Conservation (phyloP, 2,888 invertebrate genomes). For the Hymenopus coronatus region DNA sequence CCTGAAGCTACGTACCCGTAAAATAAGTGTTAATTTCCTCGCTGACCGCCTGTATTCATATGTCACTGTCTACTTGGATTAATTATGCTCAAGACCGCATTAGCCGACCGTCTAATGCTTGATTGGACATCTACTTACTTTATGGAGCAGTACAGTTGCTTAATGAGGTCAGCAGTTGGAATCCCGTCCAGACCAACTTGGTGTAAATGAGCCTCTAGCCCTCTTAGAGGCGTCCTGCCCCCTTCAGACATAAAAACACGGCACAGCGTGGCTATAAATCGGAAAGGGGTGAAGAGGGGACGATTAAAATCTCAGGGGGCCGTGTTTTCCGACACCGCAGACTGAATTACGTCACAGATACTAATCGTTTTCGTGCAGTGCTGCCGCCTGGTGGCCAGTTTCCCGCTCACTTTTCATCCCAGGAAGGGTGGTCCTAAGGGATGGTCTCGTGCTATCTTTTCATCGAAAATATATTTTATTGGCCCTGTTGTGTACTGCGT, state of each 20-base stretch:
- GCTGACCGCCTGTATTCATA: background rate
- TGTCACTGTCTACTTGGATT: background rate
- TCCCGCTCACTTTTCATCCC: background rate
- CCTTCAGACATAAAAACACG: background rate
- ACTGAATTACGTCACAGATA: constrained; percentile 26
- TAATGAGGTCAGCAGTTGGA: background rate
- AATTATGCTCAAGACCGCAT: background rate
- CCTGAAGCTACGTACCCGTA: background rate
- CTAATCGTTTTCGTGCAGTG: constrained; percentile 25
- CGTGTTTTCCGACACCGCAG: constrained; percentile 19
- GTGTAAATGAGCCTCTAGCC: background rate
- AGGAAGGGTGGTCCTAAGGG: background rate
- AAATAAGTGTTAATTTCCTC: background rate
- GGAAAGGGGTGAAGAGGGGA: constrained; percentile 14
- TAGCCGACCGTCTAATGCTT: background rate
- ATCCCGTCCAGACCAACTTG: background rate
- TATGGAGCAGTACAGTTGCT: background rate
- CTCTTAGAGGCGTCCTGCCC: background rate
- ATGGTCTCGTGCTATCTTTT: constrained; percentile 18
- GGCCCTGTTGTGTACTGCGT: background rate
- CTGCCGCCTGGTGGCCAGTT: background rate
- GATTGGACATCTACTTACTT: background rate
- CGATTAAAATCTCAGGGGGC: constrained; percentile 28
- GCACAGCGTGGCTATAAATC: constrained; percentile 22
- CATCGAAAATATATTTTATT: constrained; percentile 16